Evolutionary conservation across 2,888 invertebrate genomes (phyloP), one percentile per base, ranked within the genome.

Genomic region (Xanthorhoe spadicearia): DNA sequence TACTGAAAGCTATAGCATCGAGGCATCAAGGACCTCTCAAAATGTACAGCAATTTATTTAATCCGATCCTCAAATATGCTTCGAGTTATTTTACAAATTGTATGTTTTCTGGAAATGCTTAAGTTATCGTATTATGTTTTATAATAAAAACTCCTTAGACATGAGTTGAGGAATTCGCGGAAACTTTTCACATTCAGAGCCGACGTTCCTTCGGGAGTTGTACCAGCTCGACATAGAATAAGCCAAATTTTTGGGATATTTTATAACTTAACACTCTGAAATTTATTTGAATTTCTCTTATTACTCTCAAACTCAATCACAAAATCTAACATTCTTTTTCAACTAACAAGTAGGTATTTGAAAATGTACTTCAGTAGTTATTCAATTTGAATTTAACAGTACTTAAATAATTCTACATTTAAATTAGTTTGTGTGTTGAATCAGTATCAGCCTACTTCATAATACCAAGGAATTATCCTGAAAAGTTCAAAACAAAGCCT

Each of bases 221-320:
- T 80, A 81, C 83, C 83, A 80, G 77, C 72, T 76, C 70, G 74
- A 77, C 78, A 75, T 72, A 75, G 71, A 73, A 69, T 71, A 69
- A 76, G 78, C 74, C 80, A 73, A 81, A 85, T 84, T 81, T 78
- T 72, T 70, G 64, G 80, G 78, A 86, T 85, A 86, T 87, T 83
- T 77, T 73, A 76, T 78, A 86, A 84, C 80, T 83, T 83, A 81
- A 75, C 78, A 78, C 77, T 75, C 70, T 77, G 77, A 77, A 81
- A 78, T 79, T 79, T 81, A 78, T 82, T 81, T 76, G 77, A 68
- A 73, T 64, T 66, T 64, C 10, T 46, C 57, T 54, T 19, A 63
- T 46, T 32, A 35, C 57, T 61, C 58, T 43, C 38, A 10, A 56
- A 60, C 46, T 23, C 32, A 55, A 51, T 13, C 13, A 43, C 3